Evolutionary conservation across 2,113 vertebrate genomes (phyloP).

Genomic region (Mus spicilegus): DNA sequence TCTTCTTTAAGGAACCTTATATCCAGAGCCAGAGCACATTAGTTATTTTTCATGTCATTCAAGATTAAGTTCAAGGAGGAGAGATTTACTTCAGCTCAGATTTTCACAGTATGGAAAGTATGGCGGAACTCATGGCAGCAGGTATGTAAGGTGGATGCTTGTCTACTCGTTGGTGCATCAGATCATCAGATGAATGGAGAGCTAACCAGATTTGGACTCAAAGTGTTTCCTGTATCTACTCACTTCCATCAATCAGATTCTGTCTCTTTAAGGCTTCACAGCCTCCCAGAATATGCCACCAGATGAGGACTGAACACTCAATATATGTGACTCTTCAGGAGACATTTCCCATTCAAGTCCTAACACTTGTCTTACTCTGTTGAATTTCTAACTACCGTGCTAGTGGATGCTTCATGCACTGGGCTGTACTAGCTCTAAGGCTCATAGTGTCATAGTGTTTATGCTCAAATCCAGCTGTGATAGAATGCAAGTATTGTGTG

Average conservation of each 20-base stretch:
- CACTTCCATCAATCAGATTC: no score
- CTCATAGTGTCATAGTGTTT: neutral
- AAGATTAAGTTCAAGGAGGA: neutral
- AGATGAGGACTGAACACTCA: neutral
- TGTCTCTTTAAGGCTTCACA: neutral
- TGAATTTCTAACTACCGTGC: rapidly evolving
- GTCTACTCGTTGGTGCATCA: no score
- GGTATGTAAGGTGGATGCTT: neutral
- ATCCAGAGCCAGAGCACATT: neutral
- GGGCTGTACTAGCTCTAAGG: neutral
- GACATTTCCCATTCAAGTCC: neutral
- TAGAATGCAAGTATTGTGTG: neutral
- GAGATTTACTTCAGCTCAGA: neutral
- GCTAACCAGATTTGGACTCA: neutral
- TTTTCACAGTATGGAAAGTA: neutral
- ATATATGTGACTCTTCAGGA: neutral
- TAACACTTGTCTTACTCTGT: neutral
- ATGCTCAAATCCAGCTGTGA: rapidly evolving
- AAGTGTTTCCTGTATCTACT: neutral
- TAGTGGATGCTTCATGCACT: no score
- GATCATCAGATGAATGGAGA: neutral
- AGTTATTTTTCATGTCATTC: neutral
- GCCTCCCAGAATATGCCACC: neutral
- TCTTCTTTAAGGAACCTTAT: neutral
- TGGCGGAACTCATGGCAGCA: neutral